phyloP scores from a whole-genome alignment of 1,140 invertebrate species.

The Melipona quadrifasciata region DNA sequence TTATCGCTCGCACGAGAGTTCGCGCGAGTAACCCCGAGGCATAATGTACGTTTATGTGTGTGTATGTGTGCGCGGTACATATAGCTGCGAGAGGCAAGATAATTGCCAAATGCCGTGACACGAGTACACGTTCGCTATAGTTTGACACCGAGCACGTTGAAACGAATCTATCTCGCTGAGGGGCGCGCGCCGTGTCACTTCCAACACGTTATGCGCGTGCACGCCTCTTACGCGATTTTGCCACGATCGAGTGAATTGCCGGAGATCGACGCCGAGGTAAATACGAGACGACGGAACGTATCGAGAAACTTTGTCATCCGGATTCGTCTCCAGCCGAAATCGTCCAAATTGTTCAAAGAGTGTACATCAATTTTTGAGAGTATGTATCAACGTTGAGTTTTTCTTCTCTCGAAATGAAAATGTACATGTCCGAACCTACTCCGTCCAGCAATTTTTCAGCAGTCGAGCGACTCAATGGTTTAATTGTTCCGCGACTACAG shows the following conservation, averaged over 20 bases:
- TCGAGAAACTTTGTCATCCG: background rate
- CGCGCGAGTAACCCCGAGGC: constrained; percentile 22
- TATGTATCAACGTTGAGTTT: too few species aligned
- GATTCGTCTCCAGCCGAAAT: background rate
- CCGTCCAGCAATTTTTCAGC: background rate
- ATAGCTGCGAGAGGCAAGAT: constrained; percentile 50
- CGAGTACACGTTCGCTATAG: constrained; percentile 25
- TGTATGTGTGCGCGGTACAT: background rate
- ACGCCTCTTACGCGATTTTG: constrained; percentile 16
- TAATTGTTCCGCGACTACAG: background rate
- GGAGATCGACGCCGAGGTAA: background rate
- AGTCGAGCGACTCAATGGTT: background rate
- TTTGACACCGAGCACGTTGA: constrained; percentile 19
- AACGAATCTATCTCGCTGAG: constrained; percentile 38
- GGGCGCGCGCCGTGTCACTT: background rate
- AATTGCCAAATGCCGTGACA: constrained; percentile 69
- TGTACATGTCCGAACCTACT: background rate
- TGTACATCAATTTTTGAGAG: too few species aligned
- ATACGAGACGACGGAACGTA: background rate
- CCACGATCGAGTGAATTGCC: constrained; percentile 23
- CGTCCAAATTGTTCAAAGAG: too few species aligned
- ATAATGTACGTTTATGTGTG: constrained; percentile 26
- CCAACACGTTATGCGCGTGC: background rate
- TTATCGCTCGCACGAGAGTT: constrained; percentile 48
- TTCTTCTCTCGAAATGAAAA: background rate